phyloP scores from a whole-genome alignment of 2,888 invertebrate species.

The Leptopilina syphax region DNA sequence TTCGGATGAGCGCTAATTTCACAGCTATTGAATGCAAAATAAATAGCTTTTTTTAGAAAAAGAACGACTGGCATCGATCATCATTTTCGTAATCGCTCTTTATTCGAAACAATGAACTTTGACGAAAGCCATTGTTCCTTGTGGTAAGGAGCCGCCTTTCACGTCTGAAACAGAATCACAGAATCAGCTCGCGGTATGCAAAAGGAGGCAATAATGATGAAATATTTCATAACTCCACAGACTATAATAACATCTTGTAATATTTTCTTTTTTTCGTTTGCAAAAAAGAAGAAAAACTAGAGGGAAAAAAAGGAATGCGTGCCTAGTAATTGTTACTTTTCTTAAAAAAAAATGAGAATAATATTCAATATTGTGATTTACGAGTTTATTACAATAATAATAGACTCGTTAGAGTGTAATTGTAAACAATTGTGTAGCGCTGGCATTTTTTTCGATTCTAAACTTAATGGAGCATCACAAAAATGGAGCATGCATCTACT shows the following conservation, averaged over 20 bases:
- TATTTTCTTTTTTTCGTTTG: constrained; percentile 8
- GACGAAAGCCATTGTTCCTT: constrained; percentile 37
- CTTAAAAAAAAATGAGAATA: not conserved
- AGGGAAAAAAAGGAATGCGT: constrained; percentile 20
- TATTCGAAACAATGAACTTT: constrained; percentile 39
- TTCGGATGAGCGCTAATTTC: constrained; percentile 21
- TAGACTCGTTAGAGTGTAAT: constrained; percentile 28
- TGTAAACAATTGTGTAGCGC: not conserved
- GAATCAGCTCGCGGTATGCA: constrained; percentile 37
- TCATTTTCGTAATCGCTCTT: constrained; percentile 33
- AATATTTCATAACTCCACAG: constrained; percentile 19
- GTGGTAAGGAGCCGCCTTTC: constrained; percentile 20
- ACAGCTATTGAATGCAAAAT: constrained; percentile 19
- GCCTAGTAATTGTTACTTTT: constrained; percentile 11
- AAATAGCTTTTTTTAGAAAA: constrained; percentile 8
- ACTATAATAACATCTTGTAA: constrained; percentile 19
- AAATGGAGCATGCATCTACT: constrained; percentile 18
- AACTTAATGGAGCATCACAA: constrained; percentile 6
- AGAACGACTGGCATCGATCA: constrained; percentile 32
- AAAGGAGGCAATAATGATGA: constrained; percentile 23
- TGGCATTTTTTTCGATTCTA: constrained; percentile 6
- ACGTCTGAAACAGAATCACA: constrained; percentile 35
- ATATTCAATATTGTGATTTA: constrained; percentile 15
- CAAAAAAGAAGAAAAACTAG: constrained; percentile 16
- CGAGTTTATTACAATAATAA: constrained; percentile 14